These are phyloP conservation scores for Chloroclystis v-ata DNA, from an alignment of 2,888 invertebrate genomes.

Conservation along the genomic window DNA sequence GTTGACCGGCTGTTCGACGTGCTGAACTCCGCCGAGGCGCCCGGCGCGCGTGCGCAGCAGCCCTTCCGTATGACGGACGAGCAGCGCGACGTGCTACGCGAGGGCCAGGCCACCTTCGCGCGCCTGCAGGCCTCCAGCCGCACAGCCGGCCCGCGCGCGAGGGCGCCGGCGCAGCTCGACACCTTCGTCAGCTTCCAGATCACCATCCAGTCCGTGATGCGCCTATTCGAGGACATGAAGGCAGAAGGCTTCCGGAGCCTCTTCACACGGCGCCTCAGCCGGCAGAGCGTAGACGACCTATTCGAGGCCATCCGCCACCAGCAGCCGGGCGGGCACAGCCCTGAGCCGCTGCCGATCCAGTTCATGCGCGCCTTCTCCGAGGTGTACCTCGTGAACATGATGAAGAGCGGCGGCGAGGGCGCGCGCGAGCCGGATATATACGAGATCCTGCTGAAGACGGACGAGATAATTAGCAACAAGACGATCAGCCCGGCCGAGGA, in stretches of 20 bases:
- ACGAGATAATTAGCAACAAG: conserved; percentile 21
- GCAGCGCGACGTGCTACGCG: conserved; percentile 27
- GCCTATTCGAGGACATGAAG: conserved; percentile 31
- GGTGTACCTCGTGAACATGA: conserved; percentile 19
- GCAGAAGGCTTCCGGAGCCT: conserved; percentile 15
- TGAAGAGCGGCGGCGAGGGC: conserved; percentile 18
- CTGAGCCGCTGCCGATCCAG: conserved; percentile 20
- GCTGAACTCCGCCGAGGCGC: conserved; percentile 25
- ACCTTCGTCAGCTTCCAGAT: conserved; percentile 34
- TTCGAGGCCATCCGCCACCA: conserved; percentile 20
- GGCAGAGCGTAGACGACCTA: conserved; percentile 14
- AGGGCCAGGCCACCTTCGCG: conserved; percentile 31
- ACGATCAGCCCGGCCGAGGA: conserved; percentile 16
- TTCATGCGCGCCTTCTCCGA: conserved; percentile 23
- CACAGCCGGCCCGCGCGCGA: conserved; percentile 20
- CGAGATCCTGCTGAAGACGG: conserved; percentile 20
- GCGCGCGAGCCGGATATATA: conserved; percentile 20
- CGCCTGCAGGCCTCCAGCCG: conserved; percentile 32
- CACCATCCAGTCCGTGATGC: conserved; percentile 32
- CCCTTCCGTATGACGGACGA: conserved; percentile 30
- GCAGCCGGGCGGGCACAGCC: conserved; percentile 13
- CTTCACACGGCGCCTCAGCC: conserved; percentile 21
- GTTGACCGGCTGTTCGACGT: conserved; percentile 30
- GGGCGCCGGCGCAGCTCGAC: conserved; percentile 27
- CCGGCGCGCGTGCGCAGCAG: conserved; percentile 15